phyloP scores from a whole-genome alignment of 1,140 invertebrate genomes.

The Drosophila asahinai region DNA sequence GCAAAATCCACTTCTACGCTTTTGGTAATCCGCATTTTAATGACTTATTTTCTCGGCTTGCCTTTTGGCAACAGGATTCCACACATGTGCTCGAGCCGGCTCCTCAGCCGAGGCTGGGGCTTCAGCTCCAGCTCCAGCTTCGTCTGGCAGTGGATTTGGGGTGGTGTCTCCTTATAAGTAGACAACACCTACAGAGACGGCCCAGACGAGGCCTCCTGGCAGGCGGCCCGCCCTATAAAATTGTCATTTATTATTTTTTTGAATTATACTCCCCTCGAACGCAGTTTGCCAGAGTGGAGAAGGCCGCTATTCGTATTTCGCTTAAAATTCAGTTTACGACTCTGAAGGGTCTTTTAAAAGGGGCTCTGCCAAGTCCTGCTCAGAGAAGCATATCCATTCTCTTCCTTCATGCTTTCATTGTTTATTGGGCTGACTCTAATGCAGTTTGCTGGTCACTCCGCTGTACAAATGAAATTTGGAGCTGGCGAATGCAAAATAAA shows the following conservation, averaged over 20 bases:
- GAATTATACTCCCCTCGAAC: conserved; percentile 48
- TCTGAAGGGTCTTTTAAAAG: not conserved
- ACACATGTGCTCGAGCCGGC: conserved; percentile 49
- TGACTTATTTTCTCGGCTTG: conserved; percentile 79
- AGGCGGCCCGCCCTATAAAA: conserved; percentile 60
- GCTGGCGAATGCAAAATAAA: conserved; percentile 68
- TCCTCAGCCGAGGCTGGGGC: not conserved
- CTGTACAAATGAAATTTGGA: conserved; percentile 54
- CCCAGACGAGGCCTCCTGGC: conserved; percentile 22
- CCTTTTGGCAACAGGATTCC: conserved; percentile 65
- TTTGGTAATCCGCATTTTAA: conserved; percentile 82
- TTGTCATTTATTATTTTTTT: conserved; percentile 81
- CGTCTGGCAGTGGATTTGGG: conserved; percentile 25
- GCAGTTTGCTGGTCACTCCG: conserved; percentile 49
- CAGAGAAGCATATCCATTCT: not conserved
- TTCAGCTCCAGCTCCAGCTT: not conserved
- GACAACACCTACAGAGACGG: conserved; percentile 55
- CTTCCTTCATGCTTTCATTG: not conserved
- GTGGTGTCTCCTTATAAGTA: conserved; percentile 42
- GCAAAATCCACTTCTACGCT: conserved; percentile 80
- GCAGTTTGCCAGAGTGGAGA: not conserved
- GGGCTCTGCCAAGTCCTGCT: conserved; percentile 2
- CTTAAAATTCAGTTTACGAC: conserved; percentile 52
- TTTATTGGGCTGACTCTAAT: conserved; percentile 36
- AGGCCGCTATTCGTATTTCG: conserved; percentile 22